These are phyloP conservation scores for Panurus biarmicus DNA, from an alignment of 2,113 vertebrate genomes.

Conservation along the genomic window DNA sequence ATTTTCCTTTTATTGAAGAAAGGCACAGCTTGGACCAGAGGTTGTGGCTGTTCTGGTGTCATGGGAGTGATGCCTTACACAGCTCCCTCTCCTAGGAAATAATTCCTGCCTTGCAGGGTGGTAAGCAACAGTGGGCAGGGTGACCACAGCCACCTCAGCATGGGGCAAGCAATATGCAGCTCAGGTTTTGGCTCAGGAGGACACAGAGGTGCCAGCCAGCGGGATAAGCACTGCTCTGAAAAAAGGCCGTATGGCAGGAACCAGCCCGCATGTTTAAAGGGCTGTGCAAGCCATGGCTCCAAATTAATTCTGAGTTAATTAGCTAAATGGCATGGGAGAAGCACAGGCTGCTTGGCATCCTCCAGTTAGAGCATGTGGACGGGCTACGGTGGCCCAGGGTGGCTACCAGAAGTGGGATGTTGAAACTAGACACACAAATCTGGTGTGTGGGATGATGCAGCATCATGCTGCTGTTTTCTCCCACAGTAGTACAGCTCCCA, in stretches of 20 bases:
- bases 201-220: neutral
- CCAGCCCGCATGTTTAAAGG: neutral
- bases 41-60: neutral
- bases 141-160: neutral
- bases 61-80: neutral
- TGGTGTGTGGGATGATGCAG: neutral
- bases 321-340: neutral
- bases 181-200: neutral
- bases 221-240: neutral
- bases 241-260: neutral
- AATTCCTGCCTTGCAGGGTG: neutral
- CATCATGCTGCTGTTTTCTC: fast-evolving
- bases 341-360: fast-evolving
- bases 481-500: neutral
- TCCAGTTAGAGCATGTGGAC: neutral
- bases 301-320: neutral
- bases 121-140: neutral
- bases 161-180: fast-evolving
- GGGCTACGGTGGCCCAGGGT: neutral
- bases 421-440: neutral
- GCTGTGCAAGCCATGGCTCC: neutral
- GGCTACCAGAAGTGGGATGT: neutral
- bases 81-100: neutral
- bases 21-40: neutral
- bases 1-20: neutral